Evolutionary conservation across 2,113 vertebrate genomes (phyloP).

Genomic region (Sterrhoptilus dennistouni): DNA sequence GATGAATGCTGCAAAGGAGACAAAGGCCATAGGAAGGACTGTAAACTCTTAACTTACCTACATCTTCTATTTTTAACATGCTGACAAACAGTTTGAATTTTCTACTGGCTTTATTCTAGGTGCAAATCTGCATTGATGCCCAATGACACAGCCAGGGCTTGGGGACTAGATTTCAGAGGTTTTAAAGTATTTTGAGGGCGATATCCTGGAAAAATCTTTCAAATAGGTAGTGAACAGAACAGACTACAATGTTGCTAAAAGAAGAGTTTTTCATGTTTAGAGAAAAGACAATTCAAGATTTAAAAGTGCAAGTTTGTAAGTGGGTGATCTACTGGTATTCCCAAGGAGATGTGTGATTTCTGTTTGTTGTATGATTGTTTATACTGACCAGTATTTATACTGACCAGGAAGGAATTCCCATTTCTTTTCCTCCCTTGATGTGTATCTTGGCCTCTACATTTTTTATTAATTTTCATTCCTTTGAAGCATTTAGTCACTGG

Average conservation of each 20-base stretch:
- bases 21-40: neutral
- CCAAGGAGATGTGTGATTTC: neutral
- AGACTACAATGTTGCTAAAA: neutral
- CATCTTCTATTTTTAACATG: neutral
- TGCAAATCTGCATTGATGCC: neutral
- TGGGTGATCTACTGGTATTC: neutral
- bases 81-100: neutral
- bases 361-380: slow-evolving; percentile 21
- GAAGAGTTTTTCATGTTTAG: neutral
- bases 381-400: no score
- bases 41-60: neutral
- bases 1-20: neutral
- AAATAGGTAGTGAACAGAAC: neutral
- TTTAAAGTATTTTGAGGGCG: neutral
- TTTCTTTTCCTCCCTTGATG: slow-evolving; percentile 16
- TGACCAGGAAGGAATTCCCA: neutral
- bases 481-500: neutral
- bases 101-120: neutral
- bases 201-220: neutral
- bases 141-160: rapidly evolving
- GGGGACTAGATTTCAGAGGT: neutral
- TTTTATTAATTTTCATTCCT: slow-evolving; percentile 42
- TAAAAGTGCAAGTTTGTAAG: neutral
- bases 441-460: neutral
- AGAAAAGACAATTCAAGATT: neutral